Percentiles rank a stretch among this genome's conserved stretches.
These are phyloP conservation scores for Pachliopta kotzebuea DNA, from an alignment of 2,888 invertebrate species.

Conservation along the genomic window DNA sequence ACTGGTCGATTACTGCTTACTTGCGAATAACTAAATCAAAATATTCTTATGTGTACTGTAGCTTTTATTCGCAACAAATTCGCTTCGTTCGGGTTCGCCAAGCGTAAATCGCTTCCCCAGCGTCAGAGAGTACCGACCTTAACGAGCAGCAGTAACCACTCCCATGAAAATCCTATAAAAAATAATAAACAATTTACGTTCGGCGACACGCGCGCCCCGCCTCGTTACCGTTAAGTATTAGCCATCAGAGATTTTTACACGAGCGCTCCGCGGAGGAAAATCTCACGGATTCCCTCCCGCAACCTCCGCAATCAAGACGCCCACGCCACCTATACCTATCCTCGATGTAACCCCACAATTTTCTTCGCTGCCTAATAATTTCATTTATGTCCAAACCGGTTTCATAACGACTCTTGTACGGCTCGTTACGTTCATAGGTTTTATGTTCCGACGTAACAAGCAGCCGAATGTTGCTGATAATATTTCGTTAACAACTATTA, in stretches of 20 bases:
- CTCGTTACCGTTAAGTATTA: constrained; percentile 58
- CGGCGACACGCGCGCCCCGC: constrained; percentile 66
- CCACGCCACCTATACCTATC: constrained; percentile 30
- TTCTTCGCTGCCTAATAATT: constrained; percentile 20
- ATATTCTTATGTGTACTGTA: no score
- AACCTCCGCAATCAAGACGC: constrained; percentile 29
- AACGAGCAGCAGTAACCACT: constrained; percentile 48
- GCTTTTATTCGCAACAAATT: constrained; percentile 9
- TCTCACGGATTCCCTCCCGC: constrained; percentile 32
- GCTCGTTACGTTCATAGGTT: not conserved
- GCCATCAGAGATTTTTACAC: constrained; percentile 45
- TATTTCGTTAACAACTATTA: not conserved
- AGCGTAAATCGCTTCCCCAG: constrained; percentile 5
- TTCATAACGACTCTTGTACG: not conserved
- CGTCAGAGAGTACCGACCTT: constrained; percentile 34
- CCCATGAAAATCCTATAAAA: constrained; percentile 73
- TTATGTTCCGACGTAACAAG: not conserved
- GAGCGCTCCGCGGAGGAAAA: constrained; percentile 38
- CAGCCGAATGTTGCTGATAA: not conserved
- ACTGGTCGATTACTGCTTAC: no score
- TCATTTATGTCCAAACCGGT: constrained; percentile 11
- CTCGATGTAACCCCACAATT: constrained; percentile 25
- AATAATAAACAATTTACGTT: constrained; percentile 79
- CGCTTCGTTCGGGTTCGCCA: constrained; percentile 14
- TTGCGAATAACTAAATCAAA: no score